Evolutionary conservation across 2,888 invertebrate species (phyloP).

Genomic region (Ornithoptera alexandrae): DNA sequence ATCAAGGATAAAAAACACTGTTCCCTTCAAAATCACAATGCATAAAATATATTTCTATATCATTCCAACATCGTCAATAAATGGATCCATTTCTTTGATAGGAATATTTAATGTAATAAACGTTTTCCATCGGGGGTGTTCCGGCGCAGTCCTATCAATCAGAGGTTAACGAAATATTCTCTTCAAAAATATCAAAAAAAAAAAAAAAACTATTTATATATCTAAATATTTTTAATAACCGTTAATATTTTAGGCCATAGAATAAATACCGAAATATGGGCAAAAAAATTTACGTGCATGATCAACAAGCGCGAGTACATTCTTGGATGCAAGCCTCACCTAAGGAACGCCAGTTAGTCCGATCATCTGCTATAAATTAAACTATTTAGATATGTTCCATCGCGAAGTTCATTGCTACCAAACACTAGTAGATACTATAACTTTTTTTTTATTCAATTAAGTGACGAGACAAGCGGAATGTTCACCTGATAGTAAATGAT

Average conservation of each 20-base stretch:
- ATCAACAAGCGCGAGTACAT: too few relatives aligned
- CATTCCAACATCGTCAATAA: slow-evolving; percentile 8
- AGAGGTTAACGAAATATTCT: not conserved
- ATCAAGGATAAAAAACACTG: not conserved
- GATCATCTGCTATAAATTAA: not conserved
- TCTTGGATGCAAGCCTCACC: too few relatives aligned
- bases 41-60: not conserved
- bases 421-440: not conserved
- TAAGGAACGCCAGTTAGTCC: too few relatives aligned
- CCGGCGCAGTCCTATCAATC: not conserved
- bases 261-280: too few relatives aligned
- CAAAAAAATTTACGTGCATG: too few relatives aligned
- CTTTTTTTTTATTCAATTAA: too few relatives aligned
- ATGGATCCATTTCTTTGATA: slow-evolving; percentile 7
- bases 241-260: too few relatives aligned
- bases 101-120: slow-evolving; percentile 5
- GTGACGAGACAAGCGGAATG: too few relatives aligned
- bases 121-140: slow-evolving; percentile 1
- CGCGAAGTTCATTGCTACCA: not conserved
- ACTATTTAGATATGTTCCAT: not conserved
- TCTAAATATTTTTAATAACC: not conserved
- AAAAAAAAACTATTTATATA: not conserved
- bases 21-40: not conserved
- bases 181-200: not conserved
- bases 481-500: too few relatives aligned